These are phyloP conservation scores for Pyrocephalus nanus DNA, from an alignment of 2,797 vertebrate species.

Conservation along the genomic window DNA sequence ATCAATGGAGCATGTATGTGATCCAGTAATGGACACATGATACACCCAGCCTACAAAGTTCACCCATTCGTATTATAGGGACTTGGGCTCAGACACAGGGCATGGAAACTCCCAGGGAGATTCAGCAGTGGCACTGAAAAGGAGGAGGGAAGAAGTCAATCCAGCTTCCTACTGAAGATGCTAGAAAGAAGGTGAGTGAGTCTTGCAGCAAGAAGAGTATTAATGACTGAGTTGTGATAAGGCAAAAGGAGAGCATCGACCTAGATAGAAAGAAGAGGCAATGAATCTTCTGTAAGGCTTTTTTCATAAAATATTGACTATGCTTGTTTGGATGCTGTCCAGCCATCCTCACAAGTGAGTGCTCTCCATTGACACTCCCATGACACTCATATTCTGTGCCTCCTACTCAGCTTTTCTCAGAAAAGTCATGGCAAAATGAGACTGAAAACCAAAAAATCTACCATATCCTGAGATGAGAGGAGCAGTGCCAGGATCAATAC, in stretches of 20 bases:
- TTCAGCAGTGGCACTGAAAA: not conserved
- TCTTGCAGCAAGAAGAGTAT: not conserved
- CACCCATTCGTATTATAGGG: not conserved
- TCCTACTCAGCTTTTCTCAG: conserved; percentile 15
- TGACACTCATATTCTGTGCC: not conserved
- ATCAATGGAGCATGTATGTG: not conserved
- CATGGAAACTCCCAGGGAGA: not conserved
- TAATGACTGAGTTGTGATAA: not conserved
- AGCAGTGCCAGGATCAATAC: not conserved
- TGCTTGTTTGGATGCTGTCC: not conserved
- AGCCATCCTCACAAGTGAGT: not conserved
- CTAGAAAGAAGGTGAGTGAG: not conserved
- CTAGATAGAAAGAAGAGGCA: not conserved
- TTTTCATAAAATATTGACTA: not conserved
- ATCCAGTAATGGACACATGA: not conserved
- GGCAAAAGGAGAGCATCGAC: not conserved
- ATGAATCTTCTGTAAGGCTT: not conserved
- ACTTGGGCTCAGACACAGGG: not conserved
- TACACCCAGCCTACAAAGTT: not conserved
- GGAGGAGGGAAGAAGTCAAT: not conserved
- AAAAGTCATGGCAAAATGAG: not conserved
- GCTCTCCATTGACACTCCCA: not conserved
- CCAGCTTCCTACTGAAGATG: not conserved
- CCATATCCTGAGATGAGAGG: not conserved
- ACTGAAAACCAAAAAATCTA: not conserved